Evolutionary conservation across 1,140 invertebrate genomes (phyloP).

Genomic region (Drosophila nigromelanica): DNA sequence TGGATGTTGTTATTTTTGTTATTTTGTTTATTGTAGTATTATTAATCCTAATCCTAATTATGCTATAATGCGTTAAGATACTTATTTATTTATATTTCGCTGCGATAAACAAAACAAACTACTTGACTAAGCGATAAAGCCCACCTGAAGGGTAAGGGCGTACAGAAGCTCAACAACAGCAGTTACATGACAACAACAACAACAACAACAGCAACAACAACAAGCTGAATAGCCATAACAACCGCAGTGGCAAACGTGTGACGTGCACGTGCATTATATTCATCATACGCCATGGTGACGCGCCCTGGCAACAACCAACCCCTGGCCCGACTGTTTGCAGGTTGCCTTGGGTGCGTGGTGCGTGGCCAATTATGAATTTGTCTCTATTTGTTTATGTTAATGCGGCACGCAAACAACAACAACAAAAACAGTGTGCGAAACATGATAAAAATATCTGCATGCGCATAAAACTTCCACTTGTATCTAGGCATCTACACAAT

Average conservation of each 20-base stretch:
- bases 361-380: slow-evolving; percentile 54
- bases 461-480: slow-evolving; percentile 51
- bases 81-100: no score
- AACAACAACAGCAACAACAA: slow-evolving; percentile 15
- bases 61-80: no score
- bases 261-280: slow-evolving; percentile 76
- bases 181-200: slow-evolving; percentile 30
- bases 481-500: slow-evolving; percentile 31
- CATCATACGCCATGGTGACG: slow-evolving; percentile 74
- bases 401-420: slow-evolving; percentile 46
- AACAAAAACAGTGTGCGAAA: slow-evolving; percentile 23
- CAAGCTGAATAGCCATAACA: slow-evolving; percentile 21
- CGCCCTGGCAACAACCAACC: slow-evolving; percentile 31
- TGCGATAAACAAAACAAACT: background rate
- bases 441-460: slow-evolving; percentile 56
- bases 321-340: background rate
- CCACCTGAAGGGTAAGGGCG: slow-evolving; percentile 26
- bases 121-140: slow-evolving; percentile 17
- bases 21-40: no score
- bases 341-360: background rate
- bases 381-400: slow-evolving; percentile 75
- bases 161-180: slow-evolving; percentile 55
- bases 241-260: slow-evolving; percentile 57
- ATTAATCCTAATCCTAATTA: no score
- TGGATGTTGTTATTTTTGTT: no score